A percentile compares a stretch with the other conserved stretches of the same genome.
phyloP scores from a whole-genome alignment of 2,888 invertebrate genomes.

The Ashinkailepas kermadecensis region DNA sequence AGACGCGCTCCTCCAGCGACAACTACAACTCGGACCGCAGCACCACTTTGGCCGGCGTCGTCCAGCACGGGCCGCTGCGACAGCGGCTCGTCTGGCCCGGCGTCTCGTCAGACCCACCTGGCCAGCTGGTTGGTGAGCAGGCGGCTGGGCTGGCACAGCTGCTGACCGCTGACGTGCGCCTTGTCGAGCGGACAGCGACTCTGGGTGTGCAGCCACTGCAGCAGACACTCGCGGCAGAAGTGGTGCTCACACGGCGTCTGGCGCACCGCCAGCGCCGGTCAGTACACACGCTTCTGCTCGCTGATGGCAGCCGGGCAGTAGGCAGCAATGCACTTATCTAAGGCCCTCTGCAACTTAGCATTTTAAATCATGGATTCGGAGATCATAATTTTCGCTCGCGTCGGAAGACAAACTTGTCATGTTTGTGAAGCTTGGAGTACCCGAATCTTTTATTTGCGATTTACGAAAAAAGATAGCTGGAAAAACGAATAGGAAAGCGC shows the following conservation, averaged over 20 bases:
- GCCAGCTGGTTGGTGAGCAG: conserved; percentile 2
- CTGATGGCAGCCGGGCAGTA: neutral
- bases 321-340: neutral
- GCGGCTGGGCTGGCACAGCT: neutral
- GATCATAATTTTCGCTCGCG: too few relatives aligned
- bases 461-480: too few relatives aligned
- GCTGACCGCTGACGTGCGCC: neutral
- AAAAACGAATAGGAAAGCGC: too few relatives aligned
- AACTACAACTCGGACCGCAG: too few relatives aligned
- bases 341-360: neutral
- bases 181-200: neutral
- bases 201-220: neutral
- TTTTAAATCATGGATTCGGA: too few relatives aligned
- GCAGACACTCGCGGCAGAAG: neutral
- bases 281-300: neutral
- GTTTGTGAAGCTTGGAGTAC: too few relatives aligned
- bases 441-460: too few relatives aligned
- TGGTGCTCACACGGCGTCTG: conserved; percentile 1
- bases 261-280: neutral
- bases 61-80: too few relatives aligned
- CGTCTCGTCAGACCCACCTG: neutral
- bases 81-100: too few relatives aligned
- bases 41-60: too few relatives aligned
- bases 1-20: too few relatives aligned
- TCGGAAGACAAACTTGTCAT: too few relatives aligned